Conservation (phyloP, 2,888 invertebrate genomes). For the Yponomeuta evonymella region DNA sequence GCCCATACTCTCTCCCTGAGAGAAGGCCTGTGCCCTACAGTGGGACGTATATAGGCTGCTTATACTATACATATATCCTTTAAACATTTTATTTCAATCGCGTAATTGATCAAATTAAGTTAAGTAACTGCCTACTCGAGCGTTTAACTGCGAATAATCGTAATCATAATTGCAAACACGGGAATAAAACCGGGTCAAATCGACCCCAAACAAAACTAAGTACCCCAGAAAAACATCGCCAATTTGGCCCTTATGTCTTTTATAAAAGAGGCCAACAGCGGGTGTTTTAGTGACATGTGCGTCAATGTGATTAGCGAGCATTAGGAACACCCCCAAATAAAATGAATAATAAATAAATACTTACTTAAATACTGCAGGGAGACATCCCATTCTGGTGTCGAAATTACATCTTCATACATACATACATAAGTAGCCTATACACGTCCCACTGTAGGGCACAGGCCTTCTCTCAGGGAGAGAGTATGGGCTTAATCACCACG, state of each 20-base stretch:
- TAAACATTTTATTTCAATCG: background rate
- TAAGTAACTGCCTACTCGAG: background rate
- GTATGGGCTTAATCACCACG: too few relatives aligned
- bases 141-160: slow-evolving; percentile 15
- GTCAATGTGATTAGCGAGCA: slow-evolving; percentile 15
- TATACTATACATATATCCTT: too few relatives aligned
- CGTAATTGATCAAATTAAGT: background rate
- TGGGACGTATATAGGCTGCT: too few relatives aligned
- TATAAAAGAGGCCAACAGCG: background rate
- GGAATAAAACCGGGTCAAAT: slow-evolving; percentile 9
- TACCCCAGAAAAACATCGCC: background rate
- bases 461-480: too few relatives aligned
- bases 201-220: background rate
- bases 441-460: too few relatives aligned
- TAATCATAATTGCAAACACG: slow-evolving; percentile 14
- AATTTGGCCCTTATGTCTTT: slow-evolving; percentile 5
- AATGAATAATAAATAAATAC: slow-evolving; percentile 19
- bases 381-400: background rate
- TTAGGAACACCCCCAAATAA: slow-evolving; percentile 17
- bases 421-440: too few relatives aligned
- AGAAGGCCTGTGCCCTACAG: too few relatives aligned
- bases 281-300: slow-evolving; percentile 16
- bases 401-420: background rate
- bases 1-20: too few relatives aligned
- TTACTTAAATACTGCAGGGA: background rate